phyloP scores from a whole-genome alignment of 1,140 invertebrate genomes.

The Nomia melanderi region DNA sequence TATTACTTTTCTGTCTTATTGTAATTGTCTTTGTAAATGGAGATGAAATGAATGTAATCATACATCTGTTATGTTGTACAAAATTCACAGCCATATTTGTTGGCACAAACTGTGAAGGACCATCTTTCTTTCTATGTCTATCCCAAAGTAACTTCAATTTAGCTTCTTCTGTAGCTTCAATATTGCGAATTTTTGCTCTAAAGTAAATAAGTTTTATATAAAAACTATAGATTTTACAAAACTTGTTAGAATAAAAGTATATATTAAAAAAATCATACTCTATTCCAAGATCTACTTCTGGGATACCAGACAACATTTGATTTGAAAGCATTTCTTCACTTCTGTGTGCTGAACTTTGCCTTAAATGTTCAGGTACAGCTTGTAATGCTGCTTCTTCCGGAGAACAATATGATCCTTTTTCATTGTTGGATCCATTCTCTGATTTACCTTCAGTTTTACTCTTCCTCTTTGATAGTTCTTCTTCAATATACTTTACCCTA shows the following conservation, averaged over 20 bases:
- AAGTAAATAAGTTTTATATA: slow-evolving; percentile 51
- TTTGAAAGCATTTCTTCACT: slow-evolving; percentile 99
- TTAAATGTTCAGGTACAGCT: slow-evolving; percentile 93
- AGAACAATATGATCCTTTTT: slow-evolving; percentile 87
- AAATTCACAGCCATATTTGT: slow-evolving; percentile 99
- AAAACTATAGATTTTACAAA: neutral
- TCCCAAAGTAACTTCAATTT: slow-evolving; percentile 95
- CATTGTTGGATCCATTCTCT: slow-evolving; percentile 70
- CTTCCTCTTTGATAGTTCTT: slow-evolving; percentile 93
- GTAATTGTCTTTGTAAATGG: slow-evolving; percentile 20
- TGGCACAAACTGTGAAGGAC: slow-evolving; percentile 97
- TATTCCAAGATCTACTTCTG: slow-evolving; percentile 99
- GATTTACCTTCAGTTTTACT: slow-evolving; percentile 81
- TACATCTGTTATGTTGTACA: slow-evolving; percentile 97
- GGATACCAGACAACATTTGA: slow-evolving; percentile 99
- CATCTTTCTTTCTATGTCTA: slow-evolving; percentile 93
- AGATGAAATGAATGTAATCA: slow-evolving; percentile 73
- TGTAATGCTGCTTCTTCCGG: slow-evolving; percentile 93
- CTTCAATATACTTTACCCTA: slow-evolving; percentile 98
- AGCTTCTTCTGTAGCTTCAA: slow-evolving; percentile 98
- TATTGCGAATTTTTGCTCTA: slow-evolving; percentile 97
- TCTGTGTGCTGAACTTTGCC: slow-evolving; percentile 88
- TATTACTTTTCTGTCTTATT: neutral
- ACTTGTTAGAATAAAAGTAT: neutral
- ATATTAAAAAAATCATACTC: slow-evolving; percentile 84